Percentiles rank a stretch among this genome's conserved stretches.
Evolutionary conservation across 2,888 invertebrate genomes (phyloP).

Genomic region (Drosophila cracens): DNA sequence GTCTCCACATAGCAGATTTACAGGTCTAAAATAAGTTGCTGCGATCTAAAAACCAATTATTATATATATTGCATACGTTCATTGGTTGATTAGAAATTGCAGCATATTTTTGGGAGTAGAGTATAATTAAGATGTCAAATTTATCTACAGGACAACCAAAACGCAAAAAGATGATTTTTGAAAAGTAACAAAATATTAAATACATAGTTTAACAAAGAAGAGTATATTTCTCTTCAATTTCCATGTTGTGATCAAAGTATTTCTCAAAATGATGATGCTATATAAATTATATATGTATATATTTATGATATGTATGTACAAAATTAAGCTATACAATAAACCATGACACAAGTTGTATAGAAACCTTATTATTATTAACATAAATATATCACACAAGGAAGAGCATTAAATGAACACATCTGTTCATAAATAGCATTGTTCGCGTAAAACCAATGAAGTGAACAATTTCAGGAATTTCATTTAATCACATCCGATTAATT

Average conservation of each 20-base stretch:
- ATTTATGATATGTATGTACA: not conserved
- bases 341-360: not conserved
- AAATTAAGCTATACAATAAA: not conserved
- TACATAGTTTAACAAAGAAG: not conserved
- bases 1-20: not conserved
- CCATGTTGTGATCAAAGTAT: not conserved
- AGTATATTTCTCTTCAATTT: not conserved
- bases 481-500: slow-evolving; percentile 70
- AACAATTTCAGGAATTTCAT: slow-evolving; percentile 46
- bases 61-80: slow-evolving; percentile 9
- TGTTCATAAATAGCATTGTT: slow-evolving; percentile 1
- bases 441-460: slow-evolving; percentile 18
- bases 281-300: not conserved
- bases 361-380: not conserved
- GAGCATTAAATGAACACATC: slow-evolving; percentile 17
- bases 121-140: not conserved
- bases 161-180: not conserved
- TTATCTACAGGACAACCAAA: not conserved
- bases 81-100: not conserved
- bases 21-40: not conserved
- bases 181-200: not conserved
- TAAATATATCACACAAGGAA: not conserved
- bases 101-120: slow-evolving; percentile 38
- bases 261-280: not conserved
- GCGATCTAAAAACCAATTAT: slow-evolving; percentile 1